Evolutionary conservation across 1,140 invertebrate genomes (phyloP).

Genomic region (Belonocnema kinseyi): DNA sequence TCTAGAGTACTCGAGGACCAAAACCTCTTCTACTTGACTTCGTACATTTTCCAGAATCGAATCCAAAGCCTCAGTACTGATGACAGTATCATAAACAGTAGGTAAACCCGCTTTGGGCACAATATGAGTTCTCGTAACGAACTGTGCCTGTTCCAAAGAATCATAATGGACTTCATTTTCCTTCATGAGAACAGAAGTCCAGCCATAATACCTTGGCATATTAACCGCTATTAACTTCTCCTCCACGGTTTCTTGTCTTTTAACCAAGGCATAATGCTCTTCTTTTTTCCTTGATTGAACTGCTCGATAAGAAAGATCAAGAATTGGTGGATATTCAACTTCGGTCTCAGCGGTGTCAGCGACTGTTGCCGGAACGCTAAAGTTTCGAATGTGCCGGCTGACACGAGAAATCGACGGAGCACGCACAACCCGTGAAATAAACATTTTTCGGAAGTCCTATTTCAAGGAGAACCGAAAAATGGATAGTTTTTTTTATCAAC

Average conservation of each 20-base stretch:
- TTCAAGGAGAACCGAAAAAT: not conserved
- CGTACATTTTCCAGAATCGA: slow-evolving; percentile 74
- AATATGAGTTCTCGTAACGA: slow-evolving; percentile 84
- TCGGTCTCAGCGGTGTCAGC: slow-evolving; percentile 17
- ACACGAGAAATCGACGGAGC: not conserved
- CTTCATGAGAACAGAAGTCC: slow-evolving; percentile 78
- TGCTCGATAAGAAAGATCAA: slow-evolving; percentile 74
- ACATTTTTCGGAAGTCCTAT: not conserved
- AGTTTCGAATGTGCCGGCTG: not conserved
- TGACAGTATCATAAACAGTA: slow-evolving; percentile 74
- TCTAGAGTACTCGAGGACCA: slow-evolving; percentile 77
- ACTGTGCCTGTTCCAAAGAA: slow-evolving; percentile 80
- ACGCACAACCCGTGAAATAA: not conserved
- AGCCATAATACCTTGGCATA: slow-evolving; percentile 88
- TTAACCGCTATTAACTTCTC: slow-evolving; percentile 89
- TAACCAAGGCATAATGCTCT: slow-evolving; percentile 78
- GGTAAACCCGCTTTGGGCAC: slow-evolving; percentile 76
- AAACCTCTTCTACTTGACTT: slow-evolving; percentile 77
- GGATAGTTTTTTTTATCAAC: not conserved
- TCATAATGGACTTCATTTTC: slow-evolving; percentile 82
- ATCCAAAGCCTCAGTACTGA: slow-evolving; percentile 64
- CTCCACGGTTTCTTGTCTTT: slow-evolving; percentile 82
- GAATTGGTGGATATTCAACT: slow-evolving; percentile 80
- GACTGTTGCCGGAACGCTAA: not conserved
- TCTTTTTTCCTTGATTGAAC: slow-evolving; percentile 68